A percentile compares a stretch with the other conserved stretches of the same genome.
Conservation (phyloP, 2,797 vertebrate genomes). For the Tympanoctomys barrerae region DNA sequence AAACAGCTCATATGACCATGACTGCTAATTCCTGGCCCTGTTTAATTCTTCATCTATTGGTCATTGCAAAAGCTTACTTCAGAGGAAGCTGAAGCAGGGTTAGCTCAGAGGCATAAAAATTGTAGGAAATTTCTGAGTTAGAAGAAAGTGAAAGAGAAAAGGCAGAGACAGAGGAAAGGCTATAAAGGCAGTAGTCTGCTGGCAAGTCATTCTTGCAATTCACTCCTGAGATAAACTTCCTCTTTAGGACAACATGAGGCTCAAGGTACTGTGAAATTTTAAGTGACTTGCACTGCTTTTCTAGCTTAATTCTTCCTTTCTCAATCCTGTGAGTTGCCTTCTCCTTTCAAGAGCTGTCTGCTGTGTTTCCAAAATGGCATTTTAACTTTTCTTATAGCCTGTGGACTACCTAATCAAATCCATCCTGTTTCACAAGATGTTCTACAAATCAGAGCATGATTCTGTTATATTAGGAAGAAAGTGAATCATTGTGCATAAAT, state of each 20-base stretch:
- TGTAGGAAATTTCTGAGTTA: slow-evolving; percentile 64
- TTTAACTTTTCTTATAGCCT: neutral
- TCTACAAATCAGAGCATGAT: slow-evolving; percentile 12
- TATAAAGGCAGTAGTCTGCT: slow-evolving; percentile 64
- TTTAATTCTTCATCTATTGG: neutral
- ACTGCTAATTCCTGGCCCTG: neutral
- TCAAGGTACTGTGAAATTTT: slow-evolving; percentile 85
- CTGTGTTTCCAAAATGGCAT: slow-evolving; percentile 27
- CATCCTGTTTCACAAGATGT: neutral
- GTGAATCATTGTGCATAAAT: neutral
- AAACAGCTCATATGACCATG: neutral
- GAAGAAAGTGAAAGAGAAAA: slow-evolving; percentile 70
- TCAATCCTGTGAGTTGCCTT: neutral
- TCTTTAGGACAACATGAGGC: slow-evolving; percentile 73
- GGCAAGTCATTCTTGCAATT: neutral
- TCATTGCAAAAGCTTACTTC: neutral
- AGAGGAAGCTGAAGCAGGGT: slow-evolving; percentile 61
- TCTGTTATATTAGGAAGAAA: slow-evolving; percentile 3
- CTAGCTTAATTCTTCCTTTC: slow-evolving; percentile 31
- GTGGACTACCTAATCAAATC: slow-evolving; percentile 9
- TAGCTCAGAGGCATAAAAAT: slow-evolving; percentile 83
- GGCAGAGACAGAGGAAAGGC: slow-evolving; percentile 18
- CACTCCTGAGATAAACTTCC: neutral
- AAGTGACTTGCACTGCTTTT: neutral
- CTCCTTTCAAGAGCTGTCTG: neutral